Conservation (phyloP, 1,140 invertebrate species). For the Zaprionus lachaisei region DNA sequence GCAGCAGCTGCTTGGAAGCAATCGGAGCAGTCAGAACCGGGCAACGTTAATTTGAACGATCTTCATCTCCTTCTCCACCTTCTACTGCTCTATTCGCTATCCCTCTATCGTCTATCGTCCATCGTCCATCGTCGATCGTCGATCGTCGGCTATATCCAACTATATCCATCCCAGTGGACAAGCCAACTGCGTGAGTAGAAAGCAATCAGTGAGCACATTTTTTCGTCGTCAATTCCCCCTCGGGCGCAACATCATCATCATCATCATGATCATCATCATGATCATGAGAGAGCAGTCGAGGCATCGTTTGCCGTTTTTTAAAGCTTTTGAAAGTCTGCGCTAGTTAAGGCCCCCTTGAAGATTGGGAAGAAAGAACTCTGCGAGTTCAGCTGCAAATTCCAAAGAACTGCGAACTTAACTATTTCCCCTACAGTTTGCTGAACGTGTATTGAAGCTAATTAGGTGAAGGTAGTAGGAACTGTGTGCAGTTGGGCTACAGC, state of each 20-base stretch:
- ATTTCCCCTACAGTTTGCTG: conserved; percentile 26
- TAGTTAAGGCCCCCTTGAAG: conserved; percentile 55
- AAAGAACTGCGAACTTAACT: conserved; percentile 12
- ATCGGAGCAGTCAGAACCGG: neutral
- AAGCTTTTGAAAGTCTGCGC: conserved; percentile 67
- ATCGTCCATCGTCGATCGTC: neutral
- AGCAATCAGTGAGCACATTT: conserved; percentile 40
- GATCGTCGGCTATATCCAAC: neutral
- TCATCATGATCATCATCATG: conserved; percentile 6
- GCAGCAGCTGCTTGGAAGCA: conserved; percentile 8
- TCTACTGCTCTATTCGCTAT: neutral
- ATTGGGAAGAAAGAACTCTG: conserved; percentile 44
- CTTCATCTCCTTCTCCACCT: neutral
- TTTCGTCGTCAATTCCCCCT: conserved; percentile 32
- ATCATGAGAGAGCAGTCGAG: conserved; percentile 35
- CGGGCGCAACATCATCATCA: conserved; percentile 32
- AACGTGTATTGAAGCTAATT: neutral
- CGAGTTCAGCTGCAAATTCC: conserved; percentile 28
- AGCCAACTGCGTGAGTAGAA: conserved; percentile 64
- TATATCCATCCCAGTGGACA: neutral
- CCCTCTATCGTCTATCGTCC: neutral
- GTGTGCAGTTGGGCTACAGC: neutral
- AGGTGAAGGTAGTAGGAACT: neutral
- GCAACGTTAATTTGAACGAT: conserved; percentile 23
- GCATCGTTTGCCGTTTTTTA: conserved; percentile 44